Base-by-base conservation (phyloP, 2,113 vertebrate genomes). In the Dasypus novemcinctus region DNA sequence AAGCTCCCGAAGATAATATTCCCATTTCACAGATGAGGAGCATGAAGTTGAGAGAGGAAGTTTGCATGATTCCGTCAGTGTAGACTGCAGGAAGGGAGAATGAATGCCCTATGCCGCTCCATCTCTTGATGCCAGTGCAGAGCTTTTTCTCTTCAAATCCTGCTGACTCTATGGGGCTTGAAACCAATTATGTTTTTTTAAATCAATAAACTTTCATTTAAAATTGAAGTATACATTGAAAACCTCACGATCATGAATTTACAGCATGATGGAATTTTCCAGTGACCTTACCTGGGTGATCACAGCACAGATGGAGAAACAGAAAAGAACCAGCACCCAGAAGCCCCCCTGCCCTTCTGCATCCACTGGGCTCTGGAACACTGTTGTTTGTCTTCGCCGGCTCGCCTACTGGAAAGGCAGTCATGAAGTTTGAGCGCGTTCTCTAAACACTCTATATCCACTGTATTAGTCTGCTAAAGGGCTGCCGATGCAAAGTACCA, bases 91-190 rank as follows among this genome's bases (percentile, higher is more conserved):
- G 59, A 38, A 81, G 38, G 57, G 36, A 61, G 78, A 41, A 25
- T 7, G 15, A 0, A 0, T 29, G 14, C 4, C 57, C 9, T 14
- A 5, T 57, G 18, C 18, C 43, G 33, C 31, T 41, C 38, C 21
- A 5, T 63, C 59, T 82, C 57, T 13, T 7, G 18, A 21, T 21
- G 10, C 59, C 64, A 64, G 27, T 13, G 31, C 17, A 21, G 29
- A 66, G 64, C 29, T 36, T 59, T 71, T 87, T 61, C 2, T 5
- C 0, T 25, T 59, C 74, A 49, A 61, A 1, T 79, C 72, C 33
- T 61, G 31, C 89, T 15, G 72, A 69, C 17, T 57, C 7, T 46
- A 52, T 46, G 31, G 66, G 66, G 14, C 52, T 72, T 82, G 23
- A 61, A 71, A 43, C 61, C 43, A 31, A 21, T 57, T 57, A 57